These are phyloP conservation scores for Gavialis gangeticus DNA, from an alignment of 2,113 vertebrate genomes.

Conservation along the genomic window DNA sequence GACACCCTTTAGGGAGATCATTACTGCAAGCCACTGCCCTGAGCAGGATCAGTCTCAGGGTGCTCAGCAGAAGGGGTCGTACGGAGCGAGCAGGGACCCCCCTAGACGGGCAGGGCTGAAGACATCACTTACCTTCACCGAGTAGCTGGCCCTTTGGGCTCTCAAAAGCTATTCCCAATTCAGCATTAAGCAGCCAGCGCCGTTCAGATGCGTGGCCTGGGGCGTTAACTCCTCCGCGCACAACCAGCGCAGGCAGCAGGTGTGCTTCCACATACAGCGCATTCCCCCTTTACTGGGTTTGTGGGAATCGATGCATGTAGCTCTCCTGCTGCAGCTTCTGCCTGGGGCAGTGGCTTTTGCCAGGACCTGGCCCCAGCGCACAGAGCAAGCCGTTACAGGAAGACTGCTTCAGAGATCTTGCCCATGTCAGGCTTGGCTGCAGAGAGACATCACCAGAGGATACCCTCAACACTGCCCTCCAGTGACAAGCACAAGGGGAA, in stretches of 20 bases:
- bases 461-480: neutral
- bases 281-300: neutral
- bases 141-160: neutral
- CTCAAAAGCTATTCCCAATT: neutral
- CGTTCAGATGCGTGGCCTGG: neutral
- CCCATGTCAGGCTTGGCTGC: neutral
- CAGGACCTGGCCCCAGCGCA: neutral
- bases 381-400: neutral
- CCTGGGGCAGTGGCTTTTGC: no score
- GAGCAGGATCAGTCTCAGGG: neutral
- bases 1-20: neutral
- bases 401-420: neutral
- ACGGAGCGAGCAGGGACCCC: neutral
- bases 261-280: neutral
- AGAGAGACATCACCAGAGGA: neutral
- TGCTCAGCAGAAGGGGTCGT: neutral
- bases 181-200: neutral
- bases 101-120: neutral
- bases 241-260: neutral
- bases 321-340: neutral
- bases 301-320: neutral
- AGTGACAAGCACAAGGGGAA: neutral
- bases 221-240: neutral
- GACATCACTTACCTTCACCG: neutral
- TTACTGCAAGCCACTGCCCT: neutral